Percentiles rank a stretch among this genome's conserved stretches.
Conservation (phyloP, 2,113 vertebrate genomes). For the Pseudopodoces humilis region DNA sequence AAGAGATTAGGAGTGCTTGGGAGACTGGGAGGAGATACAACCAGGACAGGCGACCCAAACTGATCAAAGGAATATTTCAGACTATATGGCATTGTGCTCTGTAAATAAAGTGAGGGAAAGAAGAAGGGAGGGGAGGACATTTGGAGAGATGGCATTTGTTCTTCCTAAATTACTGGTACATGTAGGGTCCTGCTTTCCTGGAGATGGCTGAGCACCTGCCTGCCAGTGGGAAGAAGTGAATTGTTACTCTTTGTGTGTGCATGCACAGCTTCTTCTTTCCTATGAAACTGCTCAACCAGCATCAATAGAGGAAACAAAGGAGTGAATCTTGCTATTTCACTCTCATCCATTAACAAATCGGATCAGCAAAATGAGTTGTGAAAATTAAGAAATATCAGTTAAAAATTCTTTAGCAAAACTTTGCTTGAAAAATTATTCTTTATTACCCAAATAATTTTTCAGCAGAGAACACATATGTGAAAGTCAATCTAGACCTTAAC, state of each 20-base stretch:
- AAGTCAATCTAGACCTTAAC: not conserved
- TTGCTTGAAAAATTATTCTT: not conserved
- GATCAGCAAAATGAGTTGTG: not conserved
- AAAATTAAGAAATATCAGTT: not conserved
- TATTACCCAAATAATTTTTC: not conserved
- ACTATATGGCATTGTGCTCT: not conserved
- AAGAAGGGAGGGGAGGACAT: not conserved
- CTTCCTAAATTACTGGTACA: not conserved
- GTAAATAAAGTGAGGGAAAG: not conserved
- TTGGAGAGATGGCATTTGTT: not conserved
- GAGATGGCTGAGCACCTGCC: not conserved
- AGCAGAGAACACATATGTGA: not conserved
- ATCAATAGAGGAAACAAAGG: not conserved
- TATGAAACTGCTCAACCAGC: not conserved
- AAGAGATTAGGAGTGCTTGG: not conserved
- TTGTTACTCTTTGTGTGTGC: rapidly evolving
- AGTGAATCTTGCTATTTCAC: not conserved
- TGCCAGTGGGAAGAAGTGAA: not conserved
- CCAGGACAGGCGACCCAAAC: not conserved
- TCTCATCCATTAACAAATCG: not conserved
- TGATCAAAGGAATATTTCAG: not conserved
- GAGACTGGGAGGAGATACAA: not conserved
- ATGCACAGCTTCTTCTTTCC: not conserved
- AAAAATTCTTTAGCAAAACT: not conserved
- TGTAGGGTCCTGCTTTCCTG: not conserved